Conservation (phyloP, 2,113 vertebrate species). For the Cynocephalus volans region DNA sequence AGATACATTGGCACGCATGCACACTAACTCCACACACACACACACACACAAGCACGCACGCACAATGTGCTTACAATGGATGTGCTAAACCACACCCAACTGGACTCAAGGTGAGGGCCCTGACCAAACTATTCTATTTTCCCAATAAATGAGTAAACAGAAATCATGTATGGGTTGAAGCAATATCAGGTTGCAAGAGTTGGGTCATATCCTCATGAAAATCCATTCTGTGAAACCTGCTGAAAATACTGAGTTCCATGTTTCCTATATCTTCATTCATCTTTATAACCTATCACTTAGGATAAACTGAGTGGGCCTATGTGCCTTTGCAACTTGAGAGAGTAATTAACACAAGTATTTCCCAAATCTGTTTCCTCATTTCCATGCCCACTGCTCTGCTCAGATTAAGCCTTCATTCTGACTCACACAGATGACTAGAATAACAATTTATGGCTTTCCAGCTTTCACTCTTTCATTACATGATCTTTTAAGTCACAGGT, state of each 20-base stretch:
- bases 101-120: too few species aligned
- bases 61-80: too few species aligned
- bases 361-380: not conserved
- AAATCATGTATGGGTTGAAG: not conserved
- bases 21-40: too few species aligned
- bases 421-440: not conserved
- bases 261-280: not conserved
- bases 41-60: too few species aligned
- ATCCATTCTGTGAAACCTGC: not conserved
- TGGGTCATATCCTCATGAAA: not conserved
- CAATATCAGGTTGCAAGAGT: not conserved
- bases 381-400: not conserved
- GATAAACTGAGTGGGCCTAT: not conserved
- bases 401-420: slow-evolving; percentile 14
- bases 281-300: not conserved
- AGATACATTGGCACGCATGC: too few species aligned
- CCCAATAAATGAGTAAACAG: too few species aligned
- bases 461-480: not conserved
- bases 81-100: too few species aligned
- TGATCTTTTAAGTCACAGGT: not conserved
- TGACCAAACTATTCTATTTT: too few species aligned
- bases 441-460: not conserved
- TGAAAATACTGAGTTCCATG: not conserved
- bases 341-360: not conserved
- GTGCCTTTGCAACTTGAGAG: not conserved